phyloP scores from a whole-genome alignment of 2,797 vertebrate genomes.

The Megaceryle alcyon region DNA sequence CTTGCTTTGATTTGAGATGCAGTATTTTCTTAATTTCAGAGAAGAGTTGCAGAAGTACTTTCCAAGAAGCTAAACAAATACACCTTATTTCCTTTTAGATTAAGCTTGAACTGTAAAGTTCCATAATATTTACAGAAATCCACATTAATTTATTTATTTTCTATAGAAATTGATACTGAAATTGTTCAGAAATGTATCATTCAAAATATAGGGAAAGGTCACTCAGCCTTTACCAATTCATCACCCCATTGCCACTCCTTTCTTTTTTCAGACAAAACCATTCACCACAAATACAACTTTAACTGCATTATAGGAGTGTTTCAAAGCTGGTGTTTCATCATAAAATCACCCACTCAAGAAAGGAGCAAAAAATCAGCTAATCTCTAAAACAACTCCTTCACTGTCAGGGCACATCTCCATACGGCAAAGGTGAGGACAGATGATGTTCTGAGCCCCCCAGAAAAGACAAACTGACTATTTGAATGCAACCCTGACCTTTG shows the following conservation, averaged over 20 bases:
- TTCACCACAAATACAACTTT: neutral
- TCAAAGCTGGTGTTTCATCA: neutral
- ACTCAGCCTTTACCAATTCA: neutral
- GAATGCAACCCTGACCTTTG: neutral
- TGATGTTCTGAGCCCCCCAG: neutral
- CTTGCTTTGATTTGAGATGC: neutral
- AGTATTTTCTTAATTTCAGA: neutral
- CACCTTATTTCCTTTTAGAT: neutral
- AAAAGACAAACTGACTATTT: neutral
- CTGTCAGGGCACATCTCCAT: neutral
- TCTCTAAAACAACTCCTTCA: neutral
- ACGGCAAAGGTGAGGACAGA: neutral
- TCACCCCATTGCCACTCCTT: neutral
- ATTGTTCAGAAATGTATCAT: neutral
- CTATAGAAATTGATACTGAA: neutral
- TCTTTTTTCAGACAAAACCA: neutral
- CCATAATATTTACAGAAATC: neutral
- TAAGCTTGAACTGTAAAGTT: neutral
- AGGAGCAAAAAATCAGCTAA: neutral
- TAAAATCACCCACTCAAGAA: neutral
- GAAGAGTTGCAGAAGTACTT: neutral
- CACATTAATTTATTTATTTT: neutral
- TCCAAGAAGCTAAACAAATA: neutral
- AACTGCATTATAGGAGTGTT: neutral
- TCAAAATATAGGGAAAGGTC: neutral